These are phyloP conservation scores for Danionella cerebrum DNA, from an alignment of 2,113 vertebrate species.

Conservation along the genomic window DNA sequence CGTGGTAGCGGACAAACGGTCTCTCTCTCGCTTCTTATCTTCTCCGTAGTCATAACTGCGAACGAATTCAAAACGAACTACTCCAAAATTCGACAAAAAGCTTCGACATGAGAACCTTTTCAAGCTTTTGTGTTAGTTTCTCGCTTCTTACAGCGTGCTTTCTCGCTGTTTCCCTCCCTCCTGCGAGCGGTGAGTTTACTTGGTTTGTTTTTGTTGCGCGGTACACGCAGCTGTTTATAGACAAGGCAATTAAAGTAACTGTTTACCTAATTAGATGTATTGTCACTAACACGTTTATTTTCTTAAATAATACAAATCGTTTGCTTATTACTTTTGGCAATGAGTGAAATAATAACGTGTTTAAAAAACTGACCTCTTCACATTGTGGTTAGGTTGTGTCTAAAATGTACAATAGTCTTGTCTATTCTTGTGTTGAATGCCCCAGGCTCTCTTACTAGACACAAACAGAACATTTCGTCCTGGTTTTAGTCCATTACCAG, in stretches of 20 bases:
- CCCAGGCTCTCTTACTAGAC: background rate
- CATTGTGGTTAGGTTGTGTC: background rate
- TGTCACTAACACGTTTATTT: too few species aligned
- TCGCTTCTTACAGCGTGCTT: slow-evolving; percentile 48
- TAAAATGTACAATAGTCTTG: slow-evolving; percentile 3
- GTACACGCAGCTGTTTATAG: too few species aligned
- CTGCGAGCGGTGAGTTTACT: slow-evolving; percentile 58
- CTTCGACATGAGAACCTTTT: slow-evolving; percentile 48
- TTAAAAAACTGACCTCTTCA: too few species aligned
- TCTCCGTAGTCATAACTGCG: slow-evolving; percentile 5
- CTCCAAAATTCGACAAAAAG: background rate
- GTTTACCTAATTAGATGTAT: too few species aligned
- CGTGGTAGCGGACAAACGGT: slow-evolving; percentile 47
- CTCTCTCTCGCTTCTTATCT: slow-evolving; percentile 3
- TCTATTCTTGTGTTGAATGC: background rate
- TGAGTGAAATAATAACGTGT: too few species aligned
- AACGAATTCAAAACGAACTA: background rate
- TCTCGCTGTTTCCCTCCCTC: slow-evolving; percentile 34
- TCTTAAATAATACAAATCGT: too few species aligned
- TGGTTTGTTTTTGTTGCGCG: too few species aligned
- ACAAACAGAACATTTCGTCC: slow-evolving; percentile 8
- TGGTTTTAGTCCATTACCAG: slow-evolving; percentile 9
- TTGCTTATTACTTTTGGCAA: background rate
- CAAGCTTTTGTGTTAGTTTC: slow-evolving; percentile 23
- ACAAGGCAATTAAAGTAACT: too few species aligned